Conservation (phyloP, 2,113 vertebrate species). For the Erythrocercus mccallii region DNA sequence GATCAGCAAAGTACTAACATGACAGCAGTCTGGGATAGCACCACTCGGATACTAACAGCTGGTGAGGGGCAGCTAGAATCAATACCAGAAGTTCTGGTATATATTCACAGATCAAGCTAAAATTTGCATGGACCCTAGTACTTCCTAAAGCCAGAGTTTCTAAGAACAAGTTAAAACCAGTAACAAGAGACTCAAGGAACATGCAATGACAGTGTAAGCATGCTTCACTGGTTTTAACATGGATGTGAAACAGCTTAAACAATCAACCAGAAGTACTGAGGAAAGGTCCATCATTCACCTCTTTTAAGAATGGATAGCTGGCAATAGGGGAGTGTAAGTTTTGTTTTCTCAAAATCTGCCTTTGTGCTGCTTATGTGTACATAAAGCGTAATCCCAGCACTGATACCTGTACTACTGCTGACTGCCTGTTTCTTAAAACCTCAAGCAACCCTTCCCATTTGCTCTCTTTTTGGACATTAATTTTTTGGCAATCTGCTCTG, state of each 20-base stretch:
- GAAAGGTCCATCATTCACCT: background rate
- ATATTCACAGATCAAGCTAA: background rate
- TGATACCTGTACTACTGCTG: background rate
- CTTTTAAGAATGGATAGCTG: background rate
- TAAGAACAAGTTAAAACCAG: background rate
- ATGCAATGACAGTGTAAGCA: background rate
- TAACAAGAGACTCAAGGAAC: background rate
- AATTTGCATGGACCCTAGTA: background rate
- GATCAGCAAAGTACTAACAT: background rate
- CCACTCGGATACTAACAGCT: background rate
- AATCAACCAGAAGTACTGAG: rapidly evolving
- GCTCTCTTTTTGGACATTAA: background rate
- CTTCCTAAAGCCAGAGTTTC: background rate
- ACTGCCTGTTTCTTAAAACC: background rate
- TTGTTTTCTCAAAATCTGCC: background rate
- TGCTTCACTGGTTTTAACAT: background rate
- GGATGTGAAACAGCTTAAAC: background rate
- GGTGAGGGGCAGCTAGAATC: background rate
- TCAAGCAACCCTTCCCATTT: background rate
- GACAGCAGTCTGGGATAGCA: background rate
- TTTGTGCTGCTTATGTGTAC: background rate
- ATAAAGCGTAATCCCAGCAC: rapidly evolving
- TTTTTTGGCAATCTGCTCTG: background rate
- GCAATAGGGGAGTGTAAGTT: background rate
- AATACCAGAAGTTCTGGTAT: background rate